phyloP scores from a whole-genome alignment of 2,797 vertebrate genomes.

The Helarctos malayanus region DNA sequence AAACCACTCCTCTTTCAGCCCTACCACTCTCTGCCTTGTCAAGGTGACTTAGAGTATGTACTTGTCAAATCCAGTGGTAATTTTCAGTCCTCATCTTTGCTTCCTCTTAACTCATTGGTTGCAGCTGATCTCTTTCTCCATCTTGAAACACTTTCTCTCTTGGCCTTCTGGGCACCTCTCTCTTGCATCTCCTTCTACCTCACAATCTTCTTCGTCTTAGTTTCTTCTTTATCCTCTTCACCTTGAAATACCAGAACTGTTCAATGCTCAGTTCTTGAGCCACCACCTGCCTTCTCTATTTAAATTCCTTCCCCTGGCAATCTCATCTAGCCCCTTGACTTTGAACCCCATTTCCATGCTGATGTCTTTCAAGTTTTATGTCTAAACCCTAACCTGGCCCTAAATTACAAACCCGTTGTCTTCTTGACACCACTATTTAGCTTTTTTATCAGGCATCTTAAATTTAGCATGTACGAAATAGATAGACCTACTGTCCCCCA shows the following conservation, averaged over 20 bases:
- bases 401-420: constrained; percentile 1
- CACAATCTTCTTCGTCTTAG: background rate
- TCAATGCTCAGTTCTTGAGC: background rate
- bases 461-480: background rate
- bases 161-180: background rate
- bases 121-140: background rate
- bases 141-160: background rate
- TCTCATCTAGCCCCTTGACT: background rate
- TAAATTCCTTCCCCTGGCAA: background rate
- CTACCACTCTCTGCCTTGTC: background rate
- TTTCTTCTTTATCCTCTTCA: constrained; percentile 21
- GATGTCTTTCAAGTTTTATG: constrained; percentile 9
- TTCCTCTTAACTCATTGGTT: background rate
- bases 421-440: background rate
- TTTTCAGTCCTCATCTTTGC: background rate
- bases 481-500: background rate
- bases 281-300: background rate
- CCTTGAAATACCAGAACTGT: background rate
- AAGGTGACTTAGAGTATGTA: background rate
- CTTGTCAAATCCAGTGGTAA: background rate
- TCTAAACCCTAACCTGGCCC: background rate
- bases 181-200: background rate
- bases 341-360: background rate
- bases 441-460: constrained; percentile 11
- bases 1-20: background rate